A percentile compares a stretch with the other conserved stretches of the same genome.
Conservation (phyloP, 2,888 invertebrate species). For the Lasioglossum malachurum region DNA sequence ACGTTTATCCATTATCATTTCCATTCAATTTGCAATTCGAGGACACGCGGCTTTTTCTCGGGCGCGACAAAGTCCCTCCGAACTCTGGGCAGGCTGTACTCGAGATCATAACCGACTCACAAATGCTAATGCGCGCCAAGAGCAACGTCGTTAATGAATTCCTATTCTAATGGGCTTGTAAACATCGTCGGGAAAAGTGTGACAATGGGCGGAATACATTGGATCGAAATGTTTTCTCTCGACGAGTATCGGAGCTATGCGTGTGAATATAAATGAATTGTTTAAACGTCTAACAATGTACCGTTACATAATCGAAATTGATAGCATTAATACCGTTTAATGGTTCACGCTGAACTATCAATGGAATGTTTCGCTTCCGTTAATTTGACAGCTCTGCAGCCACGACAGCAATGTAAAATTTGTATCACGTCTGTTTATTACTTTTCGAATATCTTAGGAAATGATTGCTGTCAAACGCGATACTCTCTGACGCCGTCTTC, state of each 20-base stretch:
- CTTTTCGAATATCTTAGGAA: no score
- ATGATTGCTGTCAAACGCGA: not conserved
- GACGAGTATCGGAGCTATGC: not conserved
- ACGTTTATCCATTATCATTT: conserved; percentile 30
- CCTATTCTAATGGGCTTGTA: not conserved
- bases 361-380: not conserved
- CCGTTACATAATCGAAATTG: not conserved
- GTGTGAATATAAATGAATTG: not conserved
- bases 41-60: not conserved
- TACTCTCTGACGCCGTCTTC: not conserved
- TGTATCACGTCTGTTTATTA: no score
- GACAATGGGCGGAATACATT: not conserved
- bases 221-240: not conserved
- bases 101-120: not conserved
- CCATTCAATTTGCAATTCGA: conserved; percentile 28
- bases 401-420: no score
- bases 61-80: not conserved
- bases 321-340: no score
- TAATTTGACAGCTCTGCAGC: not conserved
- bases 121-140: not conserved
- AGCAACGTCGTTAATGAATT: not conserved
- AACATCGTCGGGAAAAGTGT: not conserved
- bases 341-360: no score
- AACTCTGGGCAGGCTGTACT: not conserved
- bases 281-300: not conserved